These are phyloP conservation scores for Pharmacophagus antenor DNA, from an alignment of 2,888 invertebrate genomes.

Conservation along the genomic window DNA sequence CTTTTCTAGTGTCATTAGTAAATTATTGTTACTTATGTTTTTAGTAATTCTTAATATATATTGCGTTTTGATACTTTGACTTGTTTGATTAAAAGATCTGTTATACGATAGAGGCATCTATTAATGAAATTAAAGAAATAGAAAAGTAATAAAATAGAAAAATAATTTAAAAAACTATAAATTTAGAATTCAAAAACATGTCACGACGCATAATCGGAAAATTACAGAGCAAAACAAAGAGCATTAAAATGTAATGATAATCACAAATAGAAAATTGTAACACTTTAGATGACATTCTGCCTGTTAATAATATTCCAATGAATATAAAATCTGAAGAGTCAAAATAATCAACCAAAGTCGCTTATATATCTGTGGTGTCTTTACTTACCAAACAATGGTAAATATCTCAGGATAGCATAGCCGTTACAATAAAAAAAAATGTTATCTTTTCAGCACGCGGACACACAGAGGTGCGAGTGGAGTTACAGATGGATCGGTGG, in stretches of 20 bases:
- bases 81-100: neutral
- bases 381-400: neutral
- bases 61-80: neutral
- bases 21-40: neutral
- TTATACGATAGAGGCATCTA: neutral
- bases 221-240: too few species aligned
- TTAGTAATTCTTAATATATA: neutral
- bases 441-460: constrained; percentile 58
- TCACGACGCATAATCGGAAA: too few species aligned
- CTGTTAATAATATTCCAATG: too few species aligned
- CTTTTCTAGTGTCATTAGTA: constrained; percentile 32
- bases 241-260: too few species aligned
- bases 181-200: too few species aligned
- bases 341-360: too few species aligned
- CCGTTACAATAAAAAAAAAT: too few species aligned
- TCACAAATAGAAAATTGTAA: too few species aligned
- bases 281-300: too few species aligned
- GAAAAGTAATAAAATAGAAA: too few species aligned
- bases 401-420: neutral
- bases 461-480: constrained; percentile 82
- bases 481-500: constrained; percentile 85
- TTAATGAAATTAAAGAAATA: neutral
- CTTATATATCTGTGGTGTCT: neutral
- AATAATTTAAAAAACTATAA: too few species aligned
- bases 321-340: too few species aligned